Evolutionary conservation across 2,797 vertebrate species (phyloP).

Genomic region (Amblyopsis hoosieri): DNA sequence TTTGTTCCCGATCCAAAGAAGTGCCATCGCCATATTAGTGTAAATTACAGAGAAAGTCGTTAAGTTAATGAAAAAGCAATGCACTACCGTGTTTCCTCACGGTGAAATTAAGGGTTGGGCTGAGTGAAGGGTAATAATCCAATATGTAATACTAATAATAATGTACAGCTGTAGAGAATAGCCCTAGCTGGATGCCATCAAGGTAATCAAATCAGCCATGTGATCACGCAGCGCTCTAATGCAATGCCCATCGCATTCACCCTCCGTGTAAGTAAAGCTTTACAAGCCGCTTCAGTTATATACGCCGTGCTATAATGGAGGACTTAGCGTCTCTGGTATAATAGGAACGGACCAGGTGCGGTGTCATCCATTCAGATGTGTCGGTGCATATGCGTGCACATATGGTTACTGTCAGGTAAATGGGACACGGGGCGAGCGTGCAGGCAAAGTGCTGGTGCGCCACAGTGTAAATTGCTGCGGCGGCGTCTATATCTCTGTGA

Average conservation of each 20-base stretch:
- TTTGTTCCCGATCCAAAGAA: constrained; percentile 53
- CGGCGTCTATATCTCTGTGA: constrained; percentile 56
- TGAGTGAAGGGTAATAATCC: constrained; percentile 44
- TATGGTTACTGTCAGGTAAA: constrained; percentile 29
- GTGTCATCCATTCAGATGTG: constrained; percentile 21
- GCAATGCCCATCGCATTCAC: constrained; percentile 37
- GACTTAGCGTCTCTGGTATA: constrained; percentile 21
- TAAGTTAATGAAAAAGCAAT: constrained; percentile 51
- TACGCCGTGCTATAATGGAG: neutral
- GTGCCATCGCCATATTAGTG: constrained; percentile 46
- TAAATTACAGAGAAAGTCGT: constrained; percentile 42
- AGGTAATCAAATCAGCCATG: constrained; percentile 51
- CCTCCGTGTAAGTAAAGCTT: constrained; percentile 19
- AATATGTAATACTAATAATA: constrained; percentile 21
- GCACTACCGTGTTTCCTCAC: constrained; percentile 14
- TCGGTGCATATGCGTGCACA: constrained; percentile 20
- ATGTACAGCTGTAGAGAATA: constrained; percentile 39
- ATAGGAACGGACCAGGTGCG: constrained; percentile 10
- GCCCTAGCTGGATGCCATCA: constrained; percentile 54
- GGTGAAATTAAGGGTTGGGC: constrained; percentile 42
- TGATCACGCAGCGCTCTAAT: constrained; percentile 56
- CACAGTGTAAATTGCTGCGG: constrained; percentile 48
- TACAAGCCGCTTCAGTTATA: constrained; percentile 26
- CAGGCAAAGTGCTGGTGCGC: constrained; percentile 40
- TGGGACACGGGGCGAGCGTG: constrained; percentile 25